These are phyloP conservation scores for Noctua fimbriata DNA, from an alignment of 2,888 invertebrate species.

Conservation along the genomic window DNA sequence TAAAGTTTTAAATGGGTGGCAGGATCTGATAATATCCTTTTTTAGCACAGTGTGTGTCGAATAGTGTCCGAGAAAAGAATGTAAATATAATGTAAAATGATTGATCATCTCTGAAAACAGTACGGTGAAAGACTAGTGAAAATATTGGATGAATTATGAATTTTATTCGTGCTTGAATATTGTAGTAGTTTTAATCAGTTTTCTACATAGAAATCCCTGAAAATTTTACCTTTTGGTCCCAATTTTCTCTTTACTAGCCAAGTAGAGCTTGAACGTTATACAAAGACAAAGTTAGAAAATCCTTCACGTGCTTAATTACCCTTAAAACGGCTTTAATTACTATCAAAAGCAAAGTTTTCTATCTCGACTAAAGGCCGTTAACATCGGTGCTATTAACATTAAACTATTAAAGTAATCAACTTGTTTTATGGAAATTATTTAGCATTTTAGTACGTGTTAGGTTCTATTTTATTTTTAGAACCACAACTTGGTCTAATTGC, in stretches of 20 bases:
- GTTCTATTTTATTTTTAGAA: neutral
- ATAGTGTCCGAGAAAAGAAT: too few relatives aligned
- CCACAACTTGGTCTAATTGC: neutral
- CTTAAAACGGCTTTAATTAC: neutral
- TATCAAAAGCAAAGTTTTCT: conserved; percentile 10
- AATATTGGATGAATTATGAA: too few relatives aligned
- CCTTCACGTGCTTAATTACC: conserved; percentile 11
- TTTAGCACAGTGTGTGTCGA: too few relatives aligned
- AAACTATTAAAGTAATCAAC: conserved; percentile 4
- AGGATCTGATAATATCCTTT: neutral
- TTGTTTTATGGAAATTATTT: conserved; percentile 12
- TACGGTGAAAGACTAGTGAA: too few relatives aligned
- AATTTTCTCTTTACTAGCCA: neutral
- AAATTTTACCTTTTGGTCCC: neutral
- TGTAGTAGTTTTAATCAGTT: neutral
- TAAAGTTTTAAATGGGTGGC: neutral
- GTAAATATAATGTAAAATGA: neutral
- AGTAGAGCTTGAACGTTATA: conserved; percentile 13
- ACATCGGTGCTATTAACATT: conserved; percentile 27
- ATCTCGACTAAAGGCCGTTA: conserved; percentile 3
- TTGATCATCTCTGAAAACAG: neutral
- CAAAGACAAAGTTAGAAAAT: conserved; percentile 6
- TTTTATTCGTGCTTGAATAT: neutral
- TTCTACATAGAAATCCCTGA: neutral
- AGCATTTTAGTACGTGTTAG: neutral